These are phyloP conservation scores for Phocoena sinus DNA, from an alignment of 2,113 vertebrate species.

Conservation along the genomic window DNA sequence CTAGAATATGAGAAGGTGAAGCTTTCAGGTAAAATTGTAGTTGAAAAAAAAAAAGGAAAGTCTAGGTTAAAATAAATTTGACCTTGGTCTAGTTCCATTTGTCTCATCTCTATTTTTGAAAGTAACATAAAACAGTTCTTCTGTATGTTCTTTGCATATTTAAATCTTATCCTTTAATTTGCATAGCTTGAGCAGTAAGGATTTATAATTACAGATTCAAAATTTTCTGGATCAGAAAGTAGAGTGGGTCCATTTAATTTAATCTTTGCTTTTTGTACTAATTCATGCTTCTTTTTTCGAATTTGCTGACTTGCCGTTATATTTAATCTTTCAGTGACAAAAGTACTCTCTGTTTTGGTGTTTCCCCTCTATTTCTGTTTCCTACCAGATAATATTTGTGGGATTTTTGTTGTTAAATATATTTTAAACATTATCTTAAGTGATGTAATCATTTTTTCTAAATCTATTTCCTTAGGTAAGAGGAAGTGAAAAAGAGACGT, in stretches of 20 bases:
- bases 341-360: neutral
- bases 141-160: neutral
- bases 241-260: neutral
- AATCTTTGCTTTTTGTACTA: neutral
- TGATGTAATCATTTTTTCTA: neutral
- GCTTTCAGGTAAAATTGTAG: neutral
- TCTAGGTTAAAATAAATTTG: neutral
- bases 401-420: neutral
- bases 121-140: neutral
- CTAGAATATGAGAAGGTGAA: neutral
- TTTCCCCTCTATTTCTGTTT: slow-evolving; percentile 44
- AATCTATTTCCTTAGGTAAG: neutral
- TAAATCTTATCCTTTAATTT: neutral
- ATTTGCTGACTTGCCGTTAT: slow-evolving; percentile 8
- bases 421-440: neutral
- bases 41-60: neutral
- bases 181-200: neutral
- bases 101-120: neutral
- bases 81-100: neutral
- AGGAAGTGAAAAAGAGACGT: neutral
- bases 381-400: slow-evolving; percentile 43
- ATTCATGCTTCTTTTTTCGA: neutral
- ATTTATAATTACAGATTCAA: neutral
- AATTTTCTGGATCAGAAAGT: neutral
- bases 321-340: slow-evolving; percentile 11